These are phyloP conservation scores for Ammospiza nelsoni DNA, from an alignment of 2,113 vertebrate species.

Conservation along the genomic window DNA sequence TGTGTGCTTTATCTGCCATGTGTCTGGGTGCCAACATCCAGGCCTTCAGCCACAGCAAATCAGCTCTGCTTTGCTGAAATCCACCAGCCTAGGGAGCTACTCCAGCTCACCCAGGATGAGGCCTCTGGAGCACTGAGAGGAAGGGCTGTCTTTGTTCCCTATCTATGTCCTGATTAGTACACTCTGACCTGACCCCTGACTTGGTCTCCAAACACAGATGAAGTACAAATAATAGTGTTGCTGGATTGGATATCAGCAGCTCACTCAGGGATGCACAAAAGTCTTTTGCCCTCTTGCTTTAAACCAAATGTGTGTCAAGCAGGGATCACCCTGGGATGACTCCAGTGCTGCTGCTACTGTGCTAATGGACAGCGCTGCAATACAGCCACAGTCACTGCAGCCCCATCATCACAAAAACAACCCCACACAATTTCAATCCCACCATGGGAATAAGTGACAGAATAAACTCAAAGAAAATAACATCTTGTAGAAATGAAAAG, in stretches of 20 bases:
- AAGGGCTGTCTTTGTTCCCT: not conserved
- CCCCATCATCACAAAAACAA: accelerated
- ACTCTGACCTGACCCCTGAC: constrained; percentile 13
- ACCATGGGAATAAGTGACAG: not conserved
- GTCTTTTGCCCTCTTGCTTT: constrained; percentile 1
- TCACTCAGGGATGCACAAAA: not conserved
- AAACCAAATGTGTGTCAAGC: not conserved
- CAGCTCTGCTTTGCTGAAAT: not conserved
- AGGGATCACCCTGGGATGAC: not conserved
- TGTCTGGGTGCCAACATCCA: not conserved
- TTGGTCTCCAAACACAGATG: not conserved
- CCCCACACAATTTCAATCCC: not conserved
- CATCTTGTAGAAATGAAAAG: not conserved
- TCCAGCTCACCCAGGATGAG: not conserved
- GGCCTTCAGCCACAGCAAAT: not conserved
- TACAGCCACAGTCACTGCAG: not conserved
- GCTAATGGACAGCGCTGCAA: not conserved
- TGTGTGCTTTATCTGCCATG: not conserved
- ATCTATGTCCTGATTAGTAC: not conserved
- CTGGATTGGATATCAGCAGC: not conserved
- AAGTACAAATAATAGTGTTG: constrained; percentile 1
- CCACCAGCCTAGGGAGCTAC: not conserved
- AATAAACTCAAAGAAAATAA: not conserved
- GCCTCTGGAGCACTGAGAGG: not conserved
- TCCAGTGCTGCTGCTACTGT: not conserved